Evolutionary conservation across 2,113 vertebrate genomes (phyloP).

Genomic region (Nibea albiflora): DNA sequence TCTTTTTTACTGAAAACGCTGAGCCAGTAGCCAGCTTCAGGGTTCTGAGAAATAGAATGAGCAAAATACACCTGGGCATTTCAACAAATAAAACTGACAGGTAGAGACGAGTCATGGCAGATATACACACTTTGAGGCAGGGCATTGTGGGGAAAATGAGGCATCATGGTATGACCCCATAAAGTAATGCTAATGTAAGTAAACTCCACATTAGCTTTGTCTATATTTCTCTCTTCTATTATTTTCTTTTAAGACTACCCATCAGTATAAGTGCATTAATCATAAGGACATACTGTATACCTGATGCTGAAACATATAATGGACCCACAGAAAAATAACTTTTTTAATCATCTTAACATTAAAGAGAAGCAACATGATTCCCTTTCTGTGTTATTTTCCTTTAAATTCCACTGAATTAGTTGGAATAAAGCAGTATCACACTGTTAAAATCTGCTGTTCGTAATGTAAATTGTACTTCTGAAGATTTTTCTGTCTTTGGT

Average conservation of each 20-base stretch:
- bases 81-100: slow-evolving; percentile 71
- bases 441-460: not conserved
- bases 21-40: slow-evolving; percentile 69
- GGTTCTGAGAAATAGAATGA: slow-evolving; percentile 73
- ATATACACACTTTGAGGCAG: slow-evolving; percentile 63
- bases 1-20: slow-evolving; percentile 80
- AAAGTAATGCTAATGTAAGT: not conserved
- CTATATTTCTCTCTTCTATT: not conserved
- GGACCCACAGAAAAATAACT: not conserved
- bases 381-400: not conserved
- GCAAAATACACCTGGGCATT: slow-evolving; percentile 74
- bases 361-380: not conserved
- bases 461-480: not conserved
- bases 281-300: not conserved
- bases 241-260: not conserved
- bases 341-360: not conserved
- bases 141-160: slow-evolving; percentile 29
- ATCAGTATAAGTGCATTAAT: slow-evolving; percentile 1
- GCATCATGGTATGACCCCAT: not conserved
- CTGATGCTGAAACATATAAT: not conserved
- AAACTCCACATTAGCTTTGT: not conserved
- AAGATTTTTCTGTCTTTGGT: slow-evolving; percentile 21
- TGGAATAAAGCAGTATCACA: not conserved
- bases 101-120: slow-evolving; percentile 43
- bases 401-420: not conserved